Conservation (phyloP, 2,797 vertebrate species). For the Coregonus ussuriensis region DNA sequence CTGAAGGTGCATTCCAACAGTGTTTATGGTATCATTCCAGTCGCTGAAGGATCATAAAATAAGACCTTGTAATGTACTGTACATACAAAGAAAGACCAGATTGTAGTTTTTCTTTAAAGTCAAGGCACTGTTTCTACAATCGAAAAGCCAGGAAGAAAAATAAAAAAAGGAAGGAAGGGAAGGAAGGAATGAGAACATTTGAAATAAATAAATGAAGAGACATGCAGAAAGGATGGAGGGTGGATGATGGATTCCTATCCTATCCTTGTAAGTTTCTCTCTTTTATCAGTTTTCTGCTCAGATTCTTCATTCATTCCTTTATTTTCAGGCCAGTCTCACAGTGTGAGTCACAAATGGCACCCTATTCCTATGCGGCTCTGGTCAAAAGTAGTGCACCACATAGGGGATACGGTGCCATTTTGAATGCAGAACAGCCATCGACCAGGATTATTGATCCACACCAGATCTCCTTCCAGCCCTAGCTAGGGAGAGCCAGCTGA, state of each 20-base stretch:
- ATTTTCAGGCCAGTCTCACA: too few species aligned
- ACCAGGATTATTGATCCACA: slow-evolving; percentile 70
- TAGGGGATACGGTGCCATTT: not conserved
- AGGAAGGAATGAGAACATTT: not conserved
- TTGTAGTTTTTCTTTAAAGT: not conserved
- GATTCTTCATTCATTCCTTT: slow-evolving; percentile 59
- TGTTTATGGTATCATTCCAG: too few species aligned
- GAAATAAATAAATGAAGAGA: slow-evolving; percentile 55
- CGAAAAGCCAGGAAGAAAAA: not conserved
- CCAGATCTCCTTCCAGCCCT: slow-evolving; percentile 71
- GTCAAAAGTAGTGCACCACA: not conserved
- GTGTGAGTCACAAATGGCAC: too few species aligned
- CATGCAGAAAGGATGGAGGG: slow-evolving; percentile 30
- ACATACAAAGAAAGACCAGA: not conserved
- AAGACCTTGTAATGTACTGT: not conserved
- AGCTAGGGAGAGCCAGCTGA: slow-evolving; percentile 67
- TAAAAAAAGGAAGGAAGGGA: not conserved
- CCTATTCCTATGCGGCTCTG: not conserved
- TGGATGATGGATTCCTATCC: slow-evolving; percentile 46
- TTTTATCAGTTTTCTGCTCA: slow-evolving; percentile 68
- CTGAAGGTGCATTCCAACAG: too few species aligned
- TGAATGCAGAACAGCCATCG: slow-evolving; percentile 63
- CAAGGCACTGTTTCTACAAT: not conserved
- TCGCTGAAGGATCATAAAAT: not conserved
- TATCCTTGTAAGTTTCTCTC: slow-evolving; percentile 10